Base-by-base conservation (phyloP, 2,797 vertebrate species). In the Pangasius sanitwongsei region DNA sequence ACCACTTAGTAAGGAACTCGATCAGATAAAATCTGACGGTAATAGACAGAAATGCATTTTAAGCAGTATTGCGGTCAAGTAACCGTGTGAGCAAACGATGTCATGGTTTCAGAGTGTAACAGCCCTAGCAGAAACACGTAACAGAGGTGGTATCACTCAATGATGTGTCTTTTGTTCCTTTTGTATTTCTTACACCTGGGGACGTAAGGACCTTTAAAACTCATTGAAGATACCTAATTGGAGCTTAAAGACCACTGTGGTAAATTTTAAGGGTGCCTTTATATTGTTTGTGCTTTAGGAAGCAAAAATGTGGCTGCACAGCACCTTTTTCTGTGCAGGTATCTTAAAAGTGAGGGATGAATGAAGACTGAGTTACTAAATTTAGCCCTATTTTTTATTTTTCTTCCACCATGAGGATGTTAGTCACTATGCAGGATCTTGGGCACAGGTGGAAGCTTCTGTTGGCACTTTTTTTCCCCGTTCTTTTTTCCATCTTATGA, bases 341-440 rank as follows among this genome's bases (percentile, higher is more conserved):
- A 44, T 83, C 59, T 48, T 82, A 50, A 85, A 88, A 85, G 70
- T 74, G 77, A 86, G 41, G 59, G 57, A 84, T 67, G 61, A 86
- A 75, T 70, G 77, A 82, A 82, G 53, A 50, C n/a, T 18, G 61
- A 89, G 75, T 70, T 82, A 72, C 59, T 61, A 81, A 89, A 69
- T 67, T 80, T 77, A 70, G 13, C n/a, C 12, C 59, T 15, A 55
- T 31, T 28, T 48, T 75, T 48, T 74, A 4, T 67, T 67, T 55
- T 8, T 70, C 25, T 50, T 65, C 25, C 81, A 72, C 48, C 65
- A 25, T 82, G 84, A 89, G 84, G 34, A 69, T 77, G 69, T 81
- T 80, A 86, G 88, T 81, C 88, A 74, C 65, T 80, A 37, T 86
- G 84, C 84, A 50, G 61, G 53, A 80, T 65, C 44, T 53, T 57